Conservation (phyloP, 2,888 invertebrate genomes). For the Drosophila crucigera region DNA sequence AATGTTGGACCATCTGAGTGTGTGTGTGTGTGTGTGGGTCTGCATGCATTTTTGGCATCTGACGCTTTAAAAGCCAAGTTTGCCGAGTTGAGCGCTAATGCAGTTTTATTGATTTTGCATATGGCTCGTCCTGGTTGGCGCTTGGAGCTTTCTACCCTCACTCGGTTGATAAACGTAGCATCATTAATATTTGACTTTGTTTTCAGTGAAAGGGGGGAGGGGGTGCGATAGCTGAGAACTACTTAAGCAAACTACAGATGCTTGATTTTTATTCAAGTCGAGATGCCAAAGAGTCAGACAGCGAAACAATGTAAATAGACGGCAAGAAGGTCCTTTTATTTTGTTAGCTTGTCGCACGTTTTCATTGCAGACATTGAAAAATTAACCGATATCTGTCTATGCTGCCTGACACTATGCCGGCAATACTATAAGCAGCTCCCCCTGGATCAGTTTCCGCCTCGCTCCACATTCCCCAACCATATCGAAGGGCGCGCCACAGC, state of each 20-base stretch:
- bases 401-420: constrained; percentile 62
- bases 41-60: constrained; percentile 22
- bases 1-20: constrained; percentile 9
- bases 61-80: constrained; percentile 22
- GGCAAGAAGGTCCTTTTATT: constrained; percentile 13
- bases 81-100: constrained; percentile 28
- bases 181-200: constrained; percentile 66
- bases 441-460: constrained; percentile 3
- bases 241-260: constrained; percentile 64
- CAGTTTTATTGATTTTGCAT: constrained; percentile 64
- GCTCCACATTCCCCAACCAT: background rate
- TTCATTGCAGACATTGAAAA: constrained; percentile 79
- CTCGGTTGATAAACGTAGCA: constrained; percentile 59
- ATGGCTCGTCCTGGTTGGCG: background rate
- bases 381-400: constrained; percentile 79
- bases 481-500: constrained; percentile 1
- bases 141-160: constrained; percentile 16
- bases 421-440: constrained; percentile 29
- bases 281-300: constrained; percentile 45
- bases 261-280: constrained; percentile 59
- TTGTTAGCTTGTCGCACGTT: constrained; percentile 64
- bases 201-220: constrained; percentile 5
- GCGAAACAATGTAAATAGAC: constrained; percentile 52
- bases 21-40: background rate
- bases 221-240: constrained; percentile 27